Percentiles rank a stretch among this genome's conserved stretches.
phyloP scores from a whole-genome alignment of 2,797 vertebrate genomes.

The Microctenopoma stevenorrisi region DNA sequence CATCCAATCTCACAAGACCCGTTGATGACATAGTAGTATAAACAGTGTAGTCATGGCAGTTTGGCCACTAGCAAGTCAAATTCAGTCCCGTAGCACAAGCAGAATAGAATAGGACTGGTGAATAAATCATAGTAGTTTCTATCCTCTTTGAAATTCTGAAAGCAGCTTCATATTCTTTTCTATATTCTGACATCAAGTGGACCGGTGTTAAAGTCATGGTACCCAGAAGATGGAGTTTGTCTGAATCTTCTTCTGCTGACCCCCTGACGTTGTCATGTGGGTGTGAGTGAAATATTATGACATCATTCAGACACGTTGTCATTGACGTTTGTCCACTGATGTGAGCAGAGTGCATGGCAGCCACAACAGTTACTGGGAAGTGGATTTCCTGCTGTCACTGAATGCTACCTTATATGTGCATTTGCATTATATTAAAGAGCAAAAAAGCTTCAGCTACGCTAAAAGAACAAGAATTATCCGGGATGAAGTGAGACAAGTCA shows the following conservation, averaged over 20 bases:
- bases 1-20: not conserved
- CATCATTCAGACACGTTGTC: not conserved
- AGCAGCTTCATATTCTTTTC: no score
- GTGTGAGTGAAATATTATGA: no score
- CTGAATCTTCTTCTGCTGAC: no score
- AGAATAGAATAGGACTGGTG: no score
- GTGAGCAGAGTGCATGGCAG: not conserved
- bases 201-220: not conserved
- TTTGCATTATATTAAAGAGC: not conserved
- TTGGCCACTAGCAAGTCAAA: not conserved
- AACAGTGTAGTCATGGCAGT: not conserved
- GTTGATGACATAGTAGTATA: not conserved
- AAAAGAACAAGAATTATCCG: not conserved
- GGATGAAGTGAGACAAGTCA: not conserved
- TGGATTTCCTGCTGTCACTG: not conserved
- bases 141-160: no score
- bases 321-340: not conserved
- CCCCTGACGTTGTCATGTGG: no score
- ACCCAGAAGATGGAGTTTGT: not conserved
- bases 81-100: not conserved
- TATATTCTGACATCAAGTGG: no score
- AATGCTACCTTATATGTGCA: not conserved
- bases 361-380: not conserved
- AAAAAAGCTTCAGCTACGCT: not conserved
- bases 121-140: no score